Evolutionary conservation across 2,113 vertebrate genomes (phyloP), one percentile per base, ranked within the genome.

Genomic region (Pachypanchax playfairii): DNA sequence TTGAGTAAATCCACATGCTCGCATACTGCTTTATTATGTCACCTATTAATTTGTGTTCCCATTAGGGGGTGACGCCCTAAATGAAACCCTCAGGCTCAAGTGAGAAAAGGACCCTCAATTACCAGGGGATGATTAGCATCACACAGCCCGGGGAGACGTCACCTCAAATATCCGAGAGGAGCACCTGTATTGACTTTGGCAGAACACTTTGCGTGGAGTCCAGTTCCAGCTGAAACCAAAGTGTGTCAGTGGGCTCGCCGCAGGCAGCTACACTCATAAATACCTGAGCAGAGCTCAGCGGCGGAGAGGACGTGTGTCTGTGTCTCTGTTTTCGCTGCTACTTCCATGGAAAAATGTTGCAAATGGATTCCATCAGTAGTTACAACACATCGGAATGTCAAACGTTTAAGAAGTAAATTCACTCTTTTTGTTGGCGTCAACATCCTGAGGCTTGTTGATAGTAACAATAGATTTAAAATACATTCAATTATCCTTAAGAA

Each of bases 161-260:
- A 78, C 75, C 73, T 64, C 75, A 77, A 72, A 73, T 67, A 72
- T 80, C 35, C 70, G 43, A 79, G 66, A 54, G 14, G 12, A 75
- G 70, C 86, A 88, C 82, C 87, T 90, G 85, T 90, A 70, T 91
- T 91, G 86, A 91, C 86, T 76, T 74, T 82, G 80, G 79, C 75
- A 70, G 76, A 59, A 82, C 72, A 69, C 59, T 62, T 56, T 73
- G 73, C 50, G 44, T 53, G 53, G 64, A 54, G 58, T 84, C 83
- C 77, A 56, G 50, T 56, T 73, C 77, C 62, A 61, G 66, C 71
- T 76, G 52, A 87, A 83, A 84, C 72, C 73, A 70, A 71, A 79
- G 38, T 47, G 31, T 65, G 44, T 79, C 42, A 24, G 51, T 5
- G 48, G 0, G 12, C 41, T 73, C 5, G 7, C 65, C 0, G 0